Percentiles rank a stretch among this genome's conserved stretches.
phyloP scores from a whole-genome alignment of 2,113 vertebrate genomes.

The Notothenia coriiceps region DNA sequence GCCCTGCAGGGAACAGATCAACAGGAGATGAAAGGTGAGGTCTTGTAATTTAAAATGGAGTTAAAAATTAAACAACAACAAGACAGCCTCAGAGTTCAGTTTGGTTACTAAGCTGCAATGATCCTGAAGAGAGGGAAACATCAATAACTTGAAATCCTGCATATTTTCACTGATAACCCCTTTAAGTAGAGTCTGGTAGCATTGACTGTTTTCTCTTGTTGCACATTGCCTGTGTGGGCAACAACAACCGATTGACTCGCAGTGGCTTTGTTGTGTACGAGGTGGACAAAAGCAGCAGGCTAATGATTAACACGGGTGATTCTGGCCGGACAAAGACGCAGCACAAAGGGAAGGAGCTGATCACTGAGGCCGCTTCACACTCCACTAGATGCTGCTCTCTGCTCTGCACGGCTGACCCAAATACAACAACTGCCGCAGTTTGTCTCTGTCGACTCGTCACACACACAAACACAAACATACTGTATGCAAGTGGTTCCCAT shows the following conservation, averaged over 20 bases:
- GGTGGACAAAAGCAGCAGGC: constrained; percentile 50
- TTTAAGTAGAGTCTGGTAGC: not conserved
- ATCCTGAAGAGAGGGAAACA: not conserved
- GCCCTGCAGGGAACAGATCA: constrained; percentile 48
- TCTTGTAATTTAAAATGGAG: constrained; percentile 66
- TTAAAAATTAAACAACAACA: constrained; percentile 73
- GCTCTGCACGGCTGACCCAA: constrained; percentile 11
- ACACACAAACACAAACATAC: constrained; percentile 1
- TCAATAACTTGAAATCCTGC: not conserved
- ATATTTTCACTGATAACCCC: constrained; percentile 53
- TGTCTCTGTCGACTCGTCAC: not conserved
- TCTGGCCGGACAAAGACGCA: constrained; percentile 37
- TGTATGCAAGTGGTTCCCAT: not conserved
- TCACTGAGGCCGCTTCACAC: constrained; percentile 26
- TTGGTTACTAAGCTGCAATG: not conserved
- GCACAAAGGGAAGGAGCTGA: constrained; percentile 47
- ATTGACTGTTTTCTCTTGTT: not conserved
- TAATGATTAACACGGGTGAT: constrained; percentile 68
- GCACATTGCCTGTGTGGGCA: constrained; percentile 17
- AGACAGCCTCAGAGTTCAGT: constrained; percentile 18
- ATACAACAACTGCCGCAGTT: constrained; percentile 12
- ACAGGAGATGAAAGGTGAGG: constrained; percentile 72
- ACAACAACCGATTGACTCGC: constrained; percentile 29
- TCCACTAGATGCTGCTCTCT: constrained; percentile 22
- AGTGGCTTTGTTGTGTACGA: constrained; percentile 26